These are phyloP conservation scores for Lophotis ruficrista DNA, from an alignment of 2,113 vertebrate species.

Conservation along the genomic window DNA sequence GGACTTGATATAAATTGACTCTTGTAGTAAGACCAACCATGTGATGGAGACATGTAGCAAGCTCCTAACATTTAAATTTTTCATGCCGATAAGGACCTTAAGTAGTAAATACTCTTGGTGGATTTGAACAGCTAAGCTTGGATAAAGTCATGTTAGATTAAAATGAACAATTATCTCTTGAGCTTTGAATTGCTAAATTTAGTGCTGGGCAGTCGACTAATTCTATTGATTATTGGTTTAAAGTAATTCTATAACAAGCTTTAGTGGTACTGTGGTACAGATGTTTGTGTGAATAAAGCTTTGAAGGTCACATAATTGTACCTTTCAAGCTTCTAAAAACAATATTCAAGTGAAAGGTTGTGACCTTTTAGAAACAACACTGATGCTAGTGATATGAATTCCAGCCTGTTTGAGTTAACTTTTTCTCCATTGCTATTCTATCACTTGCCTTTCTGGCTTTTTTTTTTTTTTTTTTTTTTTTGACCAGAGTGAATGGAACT, in stretches of 20 bases:
- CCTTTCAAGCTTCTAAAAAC: background rate
- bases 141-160: slow-evolving; percentile 68
- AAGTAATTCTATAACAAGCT: slow-evolving; percentile 55
- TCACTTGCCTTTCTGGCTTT: background rate
- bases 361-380: background rate
- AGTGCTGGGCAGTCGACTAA: slow-evolving; percentile 6
- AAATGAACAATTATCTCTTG: slow-evolving; percentile 33
- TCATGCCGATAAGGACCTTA: slow-evolving; percentile 10
- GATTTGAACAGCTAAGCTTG: slow-evolving; percentile 60
- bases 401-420: background rate
- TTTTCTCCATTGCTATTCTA: background rate
- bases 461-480: background rate
- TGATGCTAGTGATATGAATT: background rate
- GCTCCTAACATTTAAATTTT: slow-evolving; percentile 15
- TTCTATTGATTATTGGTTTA: slow-evolving; percentile 52
- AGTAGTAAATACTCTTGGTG: slow-evolving; percentile 36
- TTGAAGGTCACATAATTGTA: slow-evolving; percentile 28
- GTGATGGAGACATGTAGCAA: background rate
- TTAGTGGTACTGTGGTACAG: slow-evolving; percentile 5
- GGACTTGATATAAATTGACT: background rate
- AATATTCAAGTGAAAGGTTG: background rate
- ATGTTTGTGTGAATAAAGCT: background rate
- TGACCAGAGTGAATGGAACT: background rate
- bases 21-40: background rate
- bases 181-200: slow-evolving; percentile 57